Percentiles rank a stretch among this genome's conserved stretches.
These are phyloP conservation scores for Drosophila sechellia DNA, from an alignment of 1,140 invertebrate genomes.

Conservation along the genomic window DNA sequence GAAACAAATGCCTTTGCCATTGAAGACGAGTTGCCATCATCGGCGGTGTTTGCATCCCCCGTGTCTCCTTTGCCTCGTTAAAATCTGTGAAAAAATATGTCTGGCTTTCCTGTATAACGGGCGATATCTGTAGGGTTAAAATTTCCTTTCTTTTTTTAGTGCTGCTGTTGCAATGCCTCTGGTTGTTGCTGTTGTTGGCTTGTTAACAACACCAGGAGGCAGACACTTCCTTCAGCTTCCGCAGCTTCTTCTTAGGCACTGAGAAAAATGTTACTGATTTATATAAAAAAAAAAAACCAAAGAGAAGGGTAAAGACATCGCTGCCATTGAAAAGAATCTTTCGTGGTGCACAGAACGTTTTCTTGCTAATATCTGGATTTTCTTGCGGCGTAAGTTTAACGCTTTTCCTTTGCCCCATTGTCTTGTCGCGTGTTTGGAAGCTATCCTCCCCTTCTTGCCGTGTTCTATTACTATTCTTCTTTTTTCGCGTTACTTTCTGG, in stretches of 20 bases:
- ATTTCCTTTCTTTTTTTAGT: constrained; percentile 39
- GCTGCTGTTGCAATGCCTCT: neutral
- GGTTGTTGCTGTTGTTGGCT: constrained; percentile 45
- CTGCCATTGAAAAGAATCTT: neutral
- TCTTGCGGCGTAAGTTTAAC: constrained; percentile 26
- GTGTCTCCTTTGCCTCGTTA: constrained; percentile 62
- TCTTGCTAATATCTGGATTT: neutral
- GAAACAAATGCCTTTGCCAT: constrained; percentile 65
- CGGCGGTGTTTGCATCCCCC: constrained; percentile 5
- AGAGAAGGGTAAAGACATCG: neutral
- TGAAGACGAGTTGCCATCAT: constrained; percentile 46
- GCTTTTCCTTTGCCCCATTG: constrained; percentile 21
- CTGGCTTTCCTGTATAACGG: constrained; percentile 68
- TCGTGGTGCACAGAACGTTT: neutral
- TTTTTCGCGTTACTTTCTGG: constrained; percentile 47
- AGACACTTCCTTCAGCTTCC: constrained; percentile 50
- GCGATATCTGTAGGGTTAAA: constrained; percentile 72
- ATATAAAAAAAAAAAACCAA: neutral
- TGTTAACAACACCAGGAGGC: constrained; percentile 72
- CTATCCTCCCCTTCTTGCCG: constrained; percentile 1
- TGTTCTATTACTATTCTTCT: constrained; percentile 28
- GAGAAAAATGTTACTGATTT: neutral
- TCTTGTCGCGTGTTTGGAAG: constrained; percentile 23
- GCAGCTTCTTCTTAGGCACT: constrained; percentile 19
- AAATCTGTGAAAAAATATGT: constrained; percentile 77